Conservation (phyloP, 2,797 vertebrate genomes). For the Delichon dasypus region DNA sequence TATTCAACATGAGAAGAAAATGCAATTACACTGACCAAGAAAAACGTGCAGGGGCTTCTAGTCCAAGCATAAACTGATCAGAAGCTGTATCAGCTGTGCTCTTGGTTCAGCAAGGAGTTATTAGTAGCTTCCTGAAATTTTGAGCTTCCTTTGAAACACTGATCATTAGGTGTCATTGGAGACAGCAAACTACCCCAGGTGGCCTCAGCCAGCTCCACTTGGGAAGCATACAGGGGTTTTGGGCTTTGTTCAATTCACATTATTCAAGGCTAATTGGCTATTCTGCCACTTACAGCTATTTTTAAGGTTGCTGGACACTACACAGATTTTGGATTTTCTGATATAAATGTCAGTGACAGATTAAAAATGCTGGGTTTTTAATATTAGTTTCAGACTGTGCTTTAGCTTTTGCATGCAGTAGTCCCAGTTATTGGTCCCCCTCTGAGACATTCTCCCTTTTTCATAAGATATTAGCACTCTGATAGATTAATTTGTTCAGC, state of each 20-base stretch:
- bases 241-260: not conserved
- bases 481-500: not conserved
- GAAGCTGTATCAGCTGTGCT: not conserved
- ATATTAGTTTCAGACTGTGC: not conserved
- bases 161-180: not conserved
- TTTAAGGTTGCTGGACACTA: not conserved
- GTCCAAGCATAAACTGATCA: not conserved
- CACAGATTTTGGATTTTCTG: not conserved
- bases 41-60: not conserved
- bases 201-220: not conserved
- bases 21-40: not conserved
- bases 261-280: conserved; percentile 36
- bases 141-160: not conserved
- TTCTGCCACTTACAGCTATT: conserved; percentile 7
- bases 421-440: not conserved
- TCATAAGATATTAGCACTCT: not conserved
- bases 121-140: not conserved
- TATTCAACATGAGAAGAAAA: not conserved
- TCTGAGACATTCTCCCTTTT: not conserved
- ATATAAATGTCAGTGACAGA: not conserved
- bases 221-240: not conserved
- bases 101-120: not conserved
- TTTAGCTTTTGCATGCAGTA: not conserved
- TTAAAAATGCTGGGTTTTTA: not conserved
- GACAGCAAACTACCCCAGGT: not conserved